Evolutionary conservation across 53 echinoderm and acorn worm genomes (phyloP), one percentile per base, ranked within the genome.

Genomic region (Temnopleurus reevesii): DNA sequence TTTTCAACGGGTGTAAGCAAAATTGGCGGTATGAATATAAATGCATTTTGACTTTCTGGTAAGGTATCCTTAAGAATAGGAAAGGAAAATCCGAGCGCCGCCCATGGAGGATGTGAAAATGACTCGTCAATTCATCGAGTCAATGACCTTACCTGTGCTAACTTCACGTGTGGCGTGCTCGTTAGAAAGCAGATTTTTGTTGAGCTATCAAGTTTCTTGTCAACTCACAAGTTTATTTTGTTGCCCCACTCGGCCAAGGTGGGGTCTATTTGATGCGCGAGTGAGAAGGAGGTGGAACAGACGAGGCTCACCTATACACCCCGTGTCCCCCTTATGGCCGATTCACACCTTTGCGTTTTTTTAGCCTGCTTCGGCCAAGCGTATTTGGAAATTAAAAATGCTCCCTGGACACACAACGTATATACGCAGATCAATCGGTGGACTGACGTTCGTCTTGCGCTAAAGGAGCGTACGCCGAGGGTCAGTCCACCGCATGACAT

Each of bases 171-270:
- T 80, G 80, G 80, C 49, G 1, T 27, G 12, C 47, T 28, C 51
- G 46, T 80, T 80, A 51, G 18, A 51, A 80, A 80, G 47, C 71
- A n/a, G 41, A n/a, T n/a, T 79, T 55, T 55, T 83, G 83, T 83
- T 83, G 83, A 55, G 83, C 54, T 83, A 83, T 83, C 83, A 2
- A 83, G 36, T 83, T 83, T 83, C 83, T 54, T 53, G 83, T 83
- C 53, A 55, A 55, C 83, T 31, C 53, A 55, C 23, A 55, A 4
- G 31, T 83, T 83, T 19, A 83, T 55, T 83, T 10, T 54, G 55
- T 30, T 55, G 55, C 36, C 30, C 55, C 83, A 83, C 35, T 35
- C 54, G 56, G 55, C 83, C 83, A 54, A 83, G 83, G 83, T 55
- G 83, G 83, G 83, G 18, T 36, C 35, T 18, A 83, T 55, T 55